Evolutionary conservation across 2,888 invertebrate species (phyloP), one percentile per base, ranked within the genome.

Genomic region (Fragum sueziense): DNA sequence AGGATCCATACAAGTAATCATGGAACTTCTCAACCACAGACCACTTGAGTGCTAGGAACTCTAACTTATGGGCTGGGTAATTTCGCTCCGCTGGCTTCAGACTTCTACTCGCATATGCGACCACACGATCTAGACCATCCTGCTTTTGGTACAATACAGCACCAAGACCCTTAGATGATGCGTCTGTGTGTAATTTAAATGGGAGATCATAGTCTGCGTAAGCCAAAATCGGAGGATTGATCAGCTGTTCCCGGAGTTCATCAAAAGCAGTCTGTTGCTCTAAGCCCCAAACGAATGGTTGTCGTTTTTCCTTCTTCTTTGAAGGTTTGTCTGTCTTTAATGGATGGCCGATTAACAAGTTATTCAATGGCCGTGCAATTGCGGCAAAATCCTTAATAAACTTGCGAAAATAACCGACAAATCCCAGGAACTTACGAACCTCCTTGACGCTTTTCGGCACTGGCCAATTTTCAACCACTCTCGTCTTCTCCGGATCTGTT

Each of bases 251-350:
- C 25, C 27, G 4, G 6, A 69, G n/a, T 2, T 37, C 51, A 7
- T 69, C 51, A 51, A 69, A 69, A 9, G 51, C 69, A 22, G 34
- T 69, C n/a, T 69, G 69, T 14, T 69, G 69, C 25, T 41, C 69
- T 69, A 27, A n/a, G 4, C 69, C 69, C 69, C 69, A 69, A 51
- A 27, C 17, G 25, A 69, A 47, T 47, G 52, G 52, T 52, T 52
- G 52, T 52, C 52, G 7, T 52, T 52, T n/a, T n/a, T n/a, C n/a
- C n/a, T n/a, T n/a, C n/a, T n/a, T n/a, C n/a, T n/a, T n/a, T n/a
- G n/a, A n/a, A n/a, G n/a, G n/a, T n/a, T n/a, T n/a, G n/a, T n/a
- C n/a, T n/a, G n/a, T n/a, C n/a, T n/a, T n/a, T n/a, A n/a, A n/a
- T n/a, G n/a, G n/a, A n/a, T n/a, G n/a, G n/a, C n/a, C n/a, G n/a